Conservation (phyloP, 2,888 invertebrate species). For the Parnassius orleans region DNA sequence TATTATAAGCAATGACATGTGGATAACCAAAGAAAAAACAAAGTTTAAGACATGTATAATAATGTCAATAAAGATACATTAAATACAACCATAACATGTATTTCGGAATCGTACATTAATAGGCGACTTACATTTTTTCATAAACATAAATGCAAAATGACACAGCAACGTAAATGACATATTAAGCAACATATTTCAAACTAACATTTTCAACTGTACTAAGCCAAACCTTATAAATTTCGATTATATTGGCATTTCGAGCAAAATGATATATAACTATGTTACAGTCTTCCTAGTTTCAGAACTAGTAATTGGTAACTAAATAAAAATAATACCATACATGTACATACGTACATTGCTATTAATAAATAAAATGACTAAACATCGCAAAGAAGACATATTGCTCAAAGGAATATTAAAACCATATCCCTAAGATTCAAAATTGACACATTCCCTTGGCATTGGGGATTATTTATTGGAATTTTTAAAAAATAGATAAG, state of each 20-base stretch:
- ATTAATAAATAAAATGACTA: constrained; percentile 9
- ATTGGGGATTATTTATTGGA: too few species aligned
- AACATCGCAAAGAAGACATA: not conserved
- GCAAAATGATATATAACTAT: not conserved
- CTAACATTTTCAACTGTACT: not conserved
- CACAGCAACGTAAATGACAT: not conserved
- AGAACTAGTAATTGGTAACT: constrained; percentile 26
- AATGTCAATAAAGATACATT: constrained; percentile 8
- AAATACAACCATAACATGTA: constrained; percentile 2
- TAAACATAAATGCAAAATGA: constrained; percentile 3
- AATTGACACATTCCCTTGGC: too few species aligned
- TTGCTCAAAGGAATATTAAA: too few species aligned
- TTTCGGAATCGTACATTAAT: not conserved
- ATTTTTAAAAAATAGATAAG: too few species aligned
- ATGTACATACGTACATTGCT: constrained; percentile 1
- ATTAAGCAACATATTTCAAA: too few species aligned
- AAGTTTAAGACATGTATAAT: constrained; percentile 2
- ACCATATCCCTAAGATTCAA: too few species aligned
- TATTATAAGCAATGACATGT: too few species aligned
- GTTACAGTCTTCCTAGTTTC: constrained; percentile 17
- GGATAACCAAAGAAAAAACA: constrained; percentile 5
- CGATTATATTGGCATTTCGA: not conserved
- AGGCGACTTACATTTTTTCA: not conserved
- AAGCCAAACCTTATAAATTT: not conserved
- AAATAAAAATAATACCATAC: constrained; percentile 10